phyloP scores from a whole-genome alignment of 2,113 vertebrate species.

The Galbula dea region DNA sequence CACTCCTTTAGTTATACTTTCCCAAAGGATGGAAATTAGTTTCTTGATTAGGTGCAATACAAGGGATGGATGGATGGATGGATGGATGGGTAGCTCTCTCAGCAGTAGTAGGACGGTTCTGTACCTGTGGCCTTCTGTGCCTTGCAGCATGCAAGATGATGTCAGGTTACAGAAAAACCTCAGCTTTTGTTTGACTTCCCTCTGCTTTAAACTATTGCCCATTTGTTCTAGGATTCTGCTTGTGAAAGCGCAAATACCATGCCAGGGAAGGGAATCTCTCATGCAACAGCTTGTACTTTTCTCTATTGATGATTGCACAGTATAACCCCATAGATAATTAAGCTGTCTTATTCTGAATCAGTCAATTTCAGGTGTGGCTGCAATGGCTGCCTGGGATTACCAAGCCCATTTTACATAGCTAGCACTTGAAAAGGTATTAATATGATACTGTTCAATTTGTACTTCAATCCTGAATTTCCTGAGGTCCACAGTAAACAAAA shows the following conservation, averaged over 20 bases:
- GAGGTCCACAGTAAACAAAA: background rate
- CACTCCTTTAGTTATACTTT: background rate
- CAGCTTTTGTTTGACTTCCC: background rate
- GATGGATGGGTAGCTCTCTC: background rate
- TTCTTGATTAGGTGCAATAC: background rate
- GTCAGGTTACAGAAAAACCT: background rate
- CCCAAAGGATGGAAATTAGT: background rate
- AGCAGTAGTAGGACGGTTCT: background rate
- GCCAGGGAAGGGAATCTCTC: background rate
- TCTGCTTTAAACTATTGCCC: background rate
- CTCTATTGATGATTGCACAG: background rate
- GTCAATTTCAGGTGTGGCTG: conserved; percentile 45
- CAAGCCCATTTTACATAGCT: background rate
- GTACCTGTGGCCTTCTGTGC: background rate
- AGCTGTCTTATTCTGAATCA: background rate
- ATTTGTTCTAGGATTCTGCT: background rate
- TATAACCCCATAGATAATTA: conserved; percentile 17
- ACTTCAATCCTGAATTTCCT: background rate
- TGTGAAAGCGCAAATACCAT: background rate
- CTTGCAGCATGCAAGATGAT: background rate
- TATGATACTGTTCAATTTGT: background rate
- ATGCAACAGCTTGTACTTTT: background rate
- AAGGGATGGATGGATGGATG: background rate
- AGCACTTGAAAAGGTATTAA: background rate
- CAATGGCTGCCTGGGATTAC: conserved; percentile 12